Evolutionary conservation across 2,113 vertebrate genomes (phyloP), one percentile per base, ranked within the genome.

Genomic region (Baryphthengus martii): DNA sequence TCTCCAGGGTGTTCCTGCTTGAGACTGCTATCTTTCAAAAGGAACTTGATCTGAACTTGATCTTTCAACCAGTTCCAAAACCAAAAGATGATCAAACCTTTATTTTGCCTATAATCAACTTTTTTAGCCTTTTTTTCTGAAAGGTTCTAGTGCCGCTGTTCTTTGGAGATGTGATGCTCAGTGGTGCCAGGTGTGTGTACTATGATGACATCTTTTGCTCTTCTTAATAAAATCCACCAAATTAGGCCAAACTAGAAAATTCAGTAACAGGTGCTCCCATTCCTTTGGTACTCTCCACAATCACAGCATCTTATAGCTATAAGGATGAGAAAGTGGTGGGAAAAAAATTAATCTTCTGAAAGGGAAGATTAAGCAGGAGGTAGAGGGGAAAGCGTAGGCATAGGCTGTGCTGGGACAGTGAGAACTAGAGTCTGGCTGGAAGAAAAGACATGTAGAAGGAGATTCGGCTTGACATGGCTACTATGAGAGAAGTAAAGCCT

Each of bases 151-250:
- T 55, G 21, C 35, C 59, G 33, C 44, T 78, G 8, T 62, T 85
- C 10, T 19, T 92, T 35, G 17, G 50, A 76, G 12, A 55, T 50
- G 33, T 42, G 39, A 23, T 29, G 15, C 23, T 67, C 74, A 28
- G 28, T 35, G 20, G 9, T 65, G 24, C 82, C 25, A 55, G 10
- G 13, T 68, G 2, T 1, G 3, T 0, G 0, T 73, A 26, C 44
- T 68, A 40, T 31, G 18, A 39, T 68, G 37, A 31, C 3, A 18
- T 72, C 20, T 79, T 68, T 33, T 52, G 58, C 8, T 35, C 4
- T 68, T 89, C 24, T 78, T 80, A 21, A 3, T 52, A 47, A 86
- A 73, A 85, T 76, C 62, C 5, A 0, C 18, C 9, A 10, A 44
- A 0, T 2, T 82, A 26, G 35, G 7, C 35, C 50, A 55, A 85